Base-by-base conservation (phyloP, 35 echinoderm and acorn worm genomes). In the Ptychodera flava region DNA sequence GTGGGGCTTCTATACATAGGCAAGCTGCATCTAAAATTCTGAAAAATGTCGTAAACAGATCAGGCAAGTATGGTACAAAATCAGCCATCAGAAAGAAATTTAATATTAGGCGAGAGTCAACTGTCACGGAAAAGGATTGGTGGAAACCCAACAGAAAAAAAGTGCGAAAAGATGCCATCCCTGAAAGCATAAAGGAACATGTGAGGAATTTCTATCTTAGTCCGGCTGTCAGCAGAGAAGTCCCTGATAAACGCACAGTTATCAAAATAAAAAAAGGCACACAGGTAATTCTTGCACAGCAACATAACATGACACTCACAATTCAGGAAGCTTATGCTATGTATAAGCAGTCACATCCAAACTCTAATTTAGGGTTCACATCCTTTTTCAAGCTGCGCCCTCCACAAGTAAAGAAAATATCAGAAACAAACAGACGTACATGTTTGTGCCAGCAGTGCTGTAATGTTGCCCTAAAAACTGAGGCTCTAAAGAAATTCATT, bases 1-100 rank as follows among this genome's bases (percentile, higher is more conserved):
- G 85, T 86, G 85, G 85, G 85, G 77, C 35, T 1, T 1, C 16
- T 16, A 36, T 38, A 22, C 85, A 86, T 31, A 86, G 38, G 37
- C 16, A 86, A 28, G 53, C 31, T 86, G 1, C 35, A 78, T 34
- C 53, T 16, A n/a, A 6, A 14, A 76, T 31, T 31, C 83, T 38
- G 6, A 0, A 45, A 1, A 85, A 15, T 28, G 29, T 15, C 36
- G 31, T 14, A 29, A 35, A 85, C 10, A 85, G 31, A 85, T 1
- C 1, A 85, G 31, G 16, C 12, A 85, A 45, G 36, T 38, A 85
- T 38, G 29, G n/a, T 30, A 28, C 10, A 35, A 14, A 36, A 85
- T 16, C 36, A 85, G 83, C 1, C n/a, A 29, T 16, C 83, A 85
- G 30, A 31, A 16, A 36, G 81, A 0, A 38, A 85, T 29, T 85